Conservation (phyloP, 2,888 invertebrate species). For the Dolichomitus sp. region DNA sequence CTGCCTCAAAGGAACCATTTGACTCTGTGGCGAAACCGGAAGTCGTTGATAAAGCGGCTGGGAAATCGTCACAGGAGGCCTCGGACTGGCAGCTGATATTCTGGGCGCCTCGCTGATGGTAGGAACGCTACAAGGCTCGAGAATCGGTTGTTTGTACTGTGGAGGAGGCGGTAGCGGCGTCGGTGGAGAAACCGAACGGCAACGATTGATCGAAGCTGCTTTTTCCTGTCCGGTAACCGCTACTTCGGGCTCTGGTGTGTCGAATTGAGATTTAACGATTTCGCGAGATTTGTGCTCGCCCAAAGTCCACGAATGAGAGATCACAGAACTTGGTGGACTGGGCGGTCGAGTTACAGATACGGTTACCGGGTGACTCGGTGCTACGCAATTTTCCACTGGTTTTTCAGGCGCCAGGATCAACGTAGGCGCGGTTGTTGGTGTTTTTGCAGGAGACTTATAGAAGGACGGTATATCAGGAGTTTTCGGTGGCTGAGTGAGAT, state of each 20-base stretch:
- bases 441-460: slow-evolving; percentile 86
- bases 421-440: slow-evolving; percentile 76
- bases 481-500: slow-evolving; percentile 87
- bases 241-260: slow-evolving; percentile 73
- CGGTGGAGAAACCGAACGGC: slow-evolving; percentile 64
- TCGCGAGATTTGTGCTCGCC: slow-evolving; percentile 86
- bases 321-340: slow-evolving; percentile 86
- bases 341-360: slow-evolving; percentile 67
- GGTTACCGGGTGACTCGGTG: slow-evolving; percentile 23
- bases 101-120: slow-evolving; percentile 77
- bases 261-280: slow-evolving; percentile 72
- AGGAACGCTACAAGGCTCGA: slow-evolving; percentile 76
- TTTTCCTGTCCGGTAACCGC: slow-evolving; percentile 74
- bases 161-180: slow-evolving; percentile 65
- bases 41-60: slow-evolving; percentile 81
- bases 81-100: slow-evolving; percentile 73
- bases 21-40: slow-evolving; percentile 81
- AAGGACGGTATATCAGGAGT: slow-evolving; percentile 88
- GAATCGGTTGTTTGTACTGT: slow-evolving; percentile 76
- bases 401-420: slow-evolving; percentile 63
- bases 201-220: slow-evolving; percentile 46
- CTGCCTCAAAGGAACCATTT: slow-evolving; percentile 78
- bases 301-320: slow-evolving; percentile 88
- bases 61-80: slow-evolving; percentile 71
- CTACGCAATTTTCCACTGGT: slow-evolving; percentile 67